phyloP scores from a whole-genome alignment of 2,113 vertebrate species.

The Canis aureus region DNA sequence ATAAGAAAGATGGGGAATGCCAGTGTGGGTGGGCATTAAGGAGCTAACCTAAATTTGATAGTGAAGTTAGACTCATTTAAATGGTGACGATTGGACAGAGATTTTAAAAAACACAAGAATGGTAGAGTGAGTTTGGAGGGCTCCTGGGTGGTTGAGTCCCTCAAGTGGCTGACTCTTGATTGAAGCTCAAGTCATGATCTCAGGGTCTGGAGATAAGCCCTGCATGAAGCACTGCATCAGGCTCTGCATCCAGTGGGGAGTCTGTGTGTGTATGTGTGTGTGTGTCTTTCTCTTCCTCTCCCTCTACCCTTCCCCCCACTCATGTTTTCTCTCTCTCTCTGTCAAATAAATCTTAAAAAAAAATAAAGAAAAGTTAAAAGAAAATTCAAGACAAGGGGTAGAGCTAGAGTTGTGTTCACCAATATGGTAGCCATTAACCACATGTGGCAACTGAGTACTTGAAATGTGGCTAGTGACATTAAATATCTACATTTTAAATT shows the following conservation, averaged over 20 bases:
- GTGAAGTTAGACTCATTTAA: not conserved
- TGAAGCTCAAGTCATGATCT: not conserved
- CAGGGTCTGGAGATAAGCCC: not conserved
- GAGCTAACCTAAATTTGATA: not conserved
- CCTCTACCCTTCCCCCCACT: not conserved
- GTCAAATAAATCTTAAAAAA: not conserved
- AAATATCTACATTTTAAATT: not conserved
- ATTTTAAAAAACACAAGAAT: not conserved
- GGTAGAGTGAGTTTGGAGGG: not conserved
- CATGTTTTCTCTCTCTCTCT: not conserved
- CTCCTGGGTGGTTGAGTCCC: not conserved
- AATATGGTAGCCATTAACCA: not conserved
- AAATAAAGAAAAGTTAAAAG: not conserved
- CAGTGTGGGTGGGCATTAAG: not conserved
- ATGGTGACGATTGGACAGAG: not conserved
- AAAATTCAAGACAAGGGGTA: not conserved
- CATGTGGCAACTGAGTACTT: not conserved
- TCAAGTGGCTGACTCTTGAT: not conserved
- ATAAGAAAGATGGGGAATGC: not conserved
- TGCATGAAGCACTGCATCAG: not conserved
- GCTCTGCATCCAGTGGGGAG: not conserved
- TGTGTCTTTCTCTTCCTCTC: not conserved
- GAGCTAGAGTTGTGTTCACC: not conserved
- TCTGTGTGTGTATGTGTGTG: not conserved
- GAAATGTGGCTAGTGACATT: not conserved